phyloP scores from a whole-genome alignment of 2,888 invertebrate species.

The Agrochola macilenta region DNA sequence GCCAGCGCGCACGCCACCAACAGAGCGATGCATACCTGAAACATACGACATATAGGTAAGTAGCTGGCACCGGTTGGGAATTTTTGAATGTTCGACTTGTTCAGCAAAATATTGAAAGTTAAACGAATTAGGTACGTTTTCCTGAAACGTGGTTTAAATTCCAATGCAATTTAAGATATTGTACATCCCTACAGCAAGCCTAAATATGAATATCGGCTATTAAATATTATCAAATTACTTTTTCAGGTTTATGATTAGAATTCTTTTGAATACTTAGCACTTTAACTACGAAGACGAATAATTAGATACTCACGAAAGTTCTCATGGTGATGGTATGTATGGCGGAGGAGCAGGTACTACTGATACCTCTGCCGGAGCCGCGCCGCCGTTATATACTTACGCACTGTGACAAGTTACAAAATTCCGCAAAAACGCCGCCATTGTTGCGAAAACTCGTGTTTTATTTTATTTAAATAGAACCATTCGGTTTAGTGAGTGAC shows the following conservation, averaged over 20 bases:
- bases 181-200: background rate
- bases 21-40: conserved; percentile 71
- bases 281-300: background rate
- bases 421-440: conserved; percentile 55
- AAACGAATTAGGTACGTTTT: background rate
- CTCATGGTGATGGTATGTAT: conserved; percentile 68
- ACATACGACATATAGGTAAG: background rate
- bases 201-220: background rate
- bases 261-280: background rate
- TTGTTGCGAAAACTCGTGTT: conserved; percentile 65
- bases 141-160: background rate
- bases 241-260: background rate
- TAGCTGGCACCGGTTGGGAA: background rate
- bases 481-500: conserved; percentile 46
- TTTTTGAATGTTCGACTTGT: background rate
- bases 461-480: conserved; percentile 62
- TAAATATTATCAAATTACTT: background rate
- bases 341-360: conserved; percentile 39
- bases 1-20: conserved; percentile 70
- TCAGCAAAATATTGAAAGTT: background rate
- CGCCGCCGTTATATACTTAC: conserved; percentile 57
- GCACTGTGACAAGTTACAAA: conserved; percentile 57
- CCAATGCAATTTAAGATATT: background rate
- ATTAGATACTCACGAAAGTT: conserved; percentile 71
- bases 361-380: conserved; percentile 16